Base-by-base conservation (phyloP, 2,797 vertebrate genomes). In the Rhinophrynus dorsalis region DNA sequence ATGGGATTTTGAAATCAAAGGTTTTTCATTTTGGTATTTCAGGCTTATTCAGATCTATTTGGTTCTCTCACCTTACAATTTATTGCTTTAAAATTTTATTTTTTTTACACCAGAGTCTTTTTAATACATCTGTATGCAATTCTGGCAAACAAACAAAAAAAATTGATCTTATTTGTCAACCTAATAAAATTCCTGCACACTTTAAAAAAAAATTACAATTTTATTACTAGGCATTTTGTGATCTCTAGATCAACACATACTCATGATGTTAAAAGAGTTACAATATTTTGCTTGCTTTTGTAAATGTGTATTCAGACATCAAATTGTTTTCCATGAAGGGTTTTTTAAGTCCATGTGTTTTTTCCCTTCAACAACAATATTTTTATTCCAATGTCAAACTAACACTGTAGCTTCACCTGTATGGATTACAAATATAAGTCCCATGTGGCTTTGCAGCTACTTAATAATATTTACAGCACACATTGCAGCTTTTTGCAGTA, bases 81-180 rank as follows among this genome's bases (percentile, higher is more conserved):
- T 56, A 72, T 72, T 64, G 57, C 52, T 55, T 58, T 56, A 58
- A 26, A 58, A 65, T 64, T 72, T 57, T 61, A 72, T 72, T 58
- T 61, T 72, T 44, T 38, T 26, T 10, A 68, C 66, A 60, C 32
- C 33, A 33, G 33, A 15, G 35, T 57, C 38, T 61, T 61, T 69
- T 21, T 45, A 30, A 52, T 60, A 60, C 62, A 44, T 62, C 27
- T 40, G 10, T 45, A 26, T 47, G 45, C 55, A 15, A 11, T 61
- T 62, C 27, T 6, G 47, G 26, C 10, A 54, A 69, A 12, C 29
- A 44, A 42, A 44, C n/a, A n/a, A 13, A 15, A 27, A 45, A 61
- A 54, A 54, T 17, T 32, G 6, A 27, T 54, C 21, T 54, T 44
- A 45, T 45, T 35, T 12, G 38, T 6, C 26, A 29, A 27, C 4